These are phyloP conservation scores for Ceyx margarethae DNA, from an alignment of 2,113 vertebrate genomes.

Conservation along the genomic window DNA sequence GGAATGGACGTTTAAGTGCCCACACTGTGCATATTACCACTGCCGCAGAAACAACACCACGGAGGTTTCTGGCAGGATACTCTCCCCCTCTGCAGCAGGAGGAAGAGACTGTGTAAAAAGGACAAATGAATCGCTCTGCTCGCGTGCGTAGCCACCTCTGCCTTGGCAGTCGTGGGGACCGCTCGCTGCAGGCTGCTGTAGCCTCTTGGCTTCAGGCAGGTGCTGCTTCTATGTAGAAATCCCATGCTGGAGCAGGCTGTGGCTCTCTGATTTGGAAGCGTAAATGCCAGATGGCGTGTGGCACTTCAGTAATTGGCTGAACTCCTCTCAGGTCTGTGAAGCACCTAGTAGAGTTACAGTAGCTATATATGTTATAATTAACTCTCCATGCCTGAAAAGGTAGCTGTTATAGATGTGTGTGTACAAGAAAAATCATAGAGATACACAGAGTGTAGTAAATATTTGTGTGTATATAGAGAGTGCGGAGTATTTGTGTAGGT, in stretches of 20 bases:
- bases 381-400: neutral
- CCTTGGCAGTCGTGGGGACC: neutral
- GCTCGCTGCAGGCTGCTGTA: neutral
- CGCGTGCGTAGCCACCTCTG: neutral
- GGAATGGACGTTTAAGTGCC: constrained; percentile 6
- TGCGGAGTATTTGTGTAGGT: neutral
- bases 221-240: neutral
- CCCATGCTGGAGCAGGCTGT: neutral
- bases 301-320: neutral
- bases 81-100: constrained; percentile 9
- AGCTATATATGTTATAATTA: neutral
- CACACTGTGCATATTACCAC: constrained; percentile 10
- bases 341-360: neutral
- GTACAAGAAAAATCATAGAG: neutral
- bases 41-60: neutral
- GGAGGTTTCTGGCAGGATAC: neutral
- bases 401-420: neutral
- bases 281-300: neutral
- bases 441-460: neutral
- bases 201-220: neutral
- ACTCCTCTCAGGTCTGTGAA: neutral
- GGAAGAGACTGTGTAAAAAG: constrained; percentile 9
- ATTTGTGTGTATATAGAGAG: neutral
- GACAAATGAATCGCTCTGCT: constrained; percentile 13
- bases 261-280: neutral